phyloP scores from a whole-genome alignment of 2,113 vertebrate genomes.

The Chunga burmeisteri region DNA sequence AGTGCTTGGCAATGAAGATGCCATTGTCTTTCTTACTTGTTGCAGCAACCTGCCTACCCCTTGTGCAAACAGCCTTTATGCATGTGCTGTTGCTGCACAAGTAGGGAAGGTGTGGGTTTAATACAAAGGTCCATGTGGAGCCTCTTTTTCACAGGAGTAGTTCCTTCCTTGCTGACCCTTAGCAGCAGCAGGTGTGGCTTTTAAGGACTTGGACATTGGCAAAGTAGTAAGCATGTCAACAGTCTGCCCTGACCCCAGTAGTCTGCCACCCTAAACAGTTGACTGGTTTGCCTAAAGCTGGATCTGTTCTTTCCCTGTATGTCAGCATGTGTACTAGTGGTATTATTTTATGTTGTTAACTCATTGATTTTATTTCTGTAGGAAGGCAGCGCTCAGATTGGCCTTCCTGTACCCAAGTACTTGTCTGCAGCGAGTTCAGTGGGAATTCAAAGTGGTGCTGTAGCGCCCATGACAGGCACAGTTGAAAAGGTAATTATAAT shows the following conservation, averaged over 20 bases:
- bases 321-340: not conserved
- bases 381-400: constrained; percentile 84
- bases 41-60: not conserved
- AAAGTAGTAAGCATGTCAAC: fast-evolving
- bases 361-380: constrained; percentile 44
- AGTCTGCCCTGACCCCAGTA: not conserved
- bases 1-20: not conserved
- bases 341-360: not conserved
- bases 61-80: not conserved
- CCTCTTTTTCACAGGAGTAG: not conserved
- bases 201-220: not conserved
- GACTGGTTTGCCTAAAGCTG: not conserved
- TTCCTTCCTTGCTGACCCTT: not conserved
- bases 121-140: not conserved
- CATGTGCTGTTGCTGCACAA: not conserved
- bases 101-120: not conserved
- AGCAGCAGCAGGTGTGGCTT: not conserved
- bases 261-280: not conserved
- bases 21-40: fast-evolving
- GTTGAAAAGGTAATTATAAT: constrained; percentile 88
- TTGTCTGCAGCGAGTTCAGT: constrained; percentile 78
- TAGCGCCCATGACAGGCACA: constrained; percentile 96
- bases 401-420: constrained; percentile 86
- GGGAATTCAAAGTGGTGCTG: constrained; percentile 76
- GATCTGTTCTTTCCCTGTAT: not conserved